Conservation (phyloP, 2,888 invertebrate species). For the Rhagium mordax region DNA sequence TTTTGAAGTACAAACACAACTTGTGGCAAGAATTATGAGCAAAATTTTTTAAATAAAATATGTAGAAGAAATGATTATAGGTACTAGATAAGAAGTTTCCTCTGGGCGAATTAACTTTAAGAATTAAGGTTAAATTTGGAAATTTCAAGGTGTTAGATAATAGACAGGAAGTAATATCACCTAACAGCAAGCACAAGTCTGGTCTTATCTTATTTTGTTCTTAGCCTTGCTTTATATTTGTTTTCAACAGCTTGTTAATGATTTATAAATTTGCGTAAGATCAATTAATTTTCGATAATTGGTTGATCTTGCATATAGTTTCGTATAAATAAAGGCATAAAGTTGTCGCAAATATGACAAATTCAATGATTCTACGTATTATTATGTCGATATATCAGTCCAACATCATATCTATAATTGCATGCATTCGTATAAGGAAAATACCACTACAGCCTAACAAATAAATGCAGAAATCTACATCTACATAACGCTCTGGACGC, state of each 20-base stretch:
- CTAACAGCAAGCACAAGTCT: too few species aligned
- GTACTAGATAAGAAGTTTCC: too few species aligned
- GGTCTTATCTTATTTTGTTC: too few species aligned
- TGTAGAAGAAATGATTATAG: too few species aligned
- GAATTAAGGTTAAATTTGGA: too few species aligned
- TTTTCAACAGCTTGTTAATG: not conserved
- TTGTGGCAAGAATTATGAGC: too few species aligned
- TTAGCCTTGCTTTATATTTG: not conserved
- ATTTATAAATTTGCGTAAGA: not conserved
- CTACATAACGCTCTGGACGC: conserved; percentile 53
- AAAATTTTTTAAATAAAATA: too few species aligned
- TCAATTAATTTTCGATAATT: conserved; percentile 10
- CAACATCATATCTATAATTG: conserved; percentile 62
- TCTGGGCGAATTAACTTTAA: too few species aligned
- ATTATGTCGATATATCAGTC: conserved; percentile 57
- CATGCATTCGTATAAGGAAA: conserved; percentile 61
- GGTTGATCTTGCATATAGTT: not conserved
- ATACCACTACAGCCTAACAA: conserved; percentile 59
- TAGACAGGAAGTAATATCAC: too few species aligned
- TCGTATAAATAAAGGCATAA: conserved; percentile 39
- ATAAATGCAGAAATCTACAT: conserved; percentile 57
- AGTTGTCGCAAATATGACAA: conserved; percentile 56
- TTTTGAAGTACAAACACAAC: too few species aligned
- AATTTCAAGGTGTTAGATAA: too few species aligned
- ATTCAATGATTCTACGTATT: conserved; percentile 56